Base-by-base conservation (phyloP, 2,797 vertebrate species). In the Anolis apletophallus region DNA sequence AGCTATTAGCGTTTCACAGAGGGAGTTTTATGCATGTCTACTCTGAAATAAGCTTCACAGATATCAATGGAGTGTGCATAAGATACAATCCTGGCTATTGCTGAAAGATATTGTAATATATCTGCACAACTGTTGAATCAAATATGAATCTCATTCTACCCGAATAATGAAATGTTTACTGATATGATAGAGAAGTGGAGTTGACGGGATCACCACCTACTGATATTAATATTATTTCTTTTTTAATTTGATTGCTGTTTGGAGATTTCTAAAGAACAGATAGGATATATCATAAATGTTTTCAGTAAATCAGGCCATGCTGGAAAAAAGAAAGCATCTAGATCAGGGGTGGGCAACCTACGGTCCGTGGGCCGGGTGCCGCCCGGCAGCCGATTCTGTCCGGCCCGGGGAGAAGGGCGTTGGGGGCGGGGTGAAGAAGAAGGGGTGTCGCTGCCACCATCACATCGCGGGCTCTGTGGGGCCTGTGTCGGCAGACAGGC, bases 21-120 rank as follows among this genome's bases (percentile, higher is more conserved):
- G 40, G 19, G 19, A 40, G 10, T 40, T 73, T 23, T 46, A 73
- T 40, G 17, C 19, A 73, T 73, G 26, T 29, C 61, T 26, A 29
- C 61, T 64, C 61, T 29, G 61, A 64, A 64, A 64, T 64, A 64
- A 64, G 26, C 61, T 64, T 29, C 61, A 29, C 26, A 11, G 61
- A 64, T 64, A 64, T 64, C 61, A 64, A 29, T 64, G 11, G 73
- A 46, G 26, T 29, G 5, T 71, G 7, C 54, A 54, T 26, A 75
- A 26, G 12, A 54, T 76, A 55, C 8, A n/a, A 76, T 13, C 50
- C 50, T 55, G 3, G 52, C 23, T 85, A 36, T 16, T 91, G 54
- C 36, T 90, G 0, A 0, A 21, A 72, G 36, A 77, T 29, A 64
- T 74, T 1, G 29, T 13, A 7, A 88, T 1, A 80, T 71, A 32